Evolutionary conservation across 2,797 vertebrate species (phyloP).

Genomic region (Falco concolor): DNA sequence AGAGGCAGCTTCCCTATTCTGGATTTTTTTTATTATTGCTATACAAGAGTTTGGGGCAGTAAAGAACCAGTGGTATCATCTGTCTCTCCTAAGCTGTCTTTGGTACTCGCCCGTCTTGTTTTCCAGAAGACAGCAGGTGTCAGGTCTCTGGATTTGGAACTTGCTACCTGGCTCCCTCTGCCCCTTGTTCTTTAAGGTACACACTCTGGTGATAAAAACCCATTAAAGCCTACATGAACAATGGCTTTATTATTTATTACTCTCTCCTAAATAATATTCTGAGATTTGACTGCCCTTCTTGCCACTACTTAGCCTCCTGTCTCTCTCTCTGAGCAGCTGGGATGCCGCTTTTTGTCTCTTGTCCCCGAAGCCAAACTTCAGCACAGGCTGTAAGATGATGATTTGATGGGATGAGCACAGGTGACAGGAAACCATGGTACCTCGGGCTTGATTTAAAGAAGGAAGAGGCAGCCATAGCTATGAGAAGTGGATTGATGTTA

Average conservation of each 20-base stretch:
- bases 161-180: background rate
- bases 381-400: background rate
- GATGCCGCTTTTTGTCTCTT: background rate
- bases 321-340: background rate
- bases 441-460: background rate
- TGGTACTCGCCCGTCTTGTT: background rate
- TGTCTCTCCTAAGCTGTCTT: background rate
- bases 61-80: background rate
- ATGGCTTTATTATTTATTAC: conserved; percentile 4
- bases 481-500: background rate
- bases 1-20: background rate
- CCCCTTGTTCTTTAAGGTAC: background rate
- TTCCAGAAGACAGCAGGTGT: background rate
- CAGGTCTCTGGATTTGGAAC: background rate
- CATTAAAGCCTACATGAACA: background rate
- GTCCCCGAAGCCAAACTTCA: background rate
- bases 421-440: background rate
- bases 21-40: background rate
- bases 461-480: background rate
- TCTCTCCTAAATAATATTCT: background rate
- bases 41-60: background rate
- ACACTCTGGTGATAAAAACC: background rate
- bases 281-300: background rate
- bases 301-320: background rate
- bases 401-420: background rate